Percentiles rank a stretch among this genome's conserved stretches.
phyloP scores from a whole-genome alignment of 1,140 invertebrate species.

The Procambarus clarkii region DNA sequence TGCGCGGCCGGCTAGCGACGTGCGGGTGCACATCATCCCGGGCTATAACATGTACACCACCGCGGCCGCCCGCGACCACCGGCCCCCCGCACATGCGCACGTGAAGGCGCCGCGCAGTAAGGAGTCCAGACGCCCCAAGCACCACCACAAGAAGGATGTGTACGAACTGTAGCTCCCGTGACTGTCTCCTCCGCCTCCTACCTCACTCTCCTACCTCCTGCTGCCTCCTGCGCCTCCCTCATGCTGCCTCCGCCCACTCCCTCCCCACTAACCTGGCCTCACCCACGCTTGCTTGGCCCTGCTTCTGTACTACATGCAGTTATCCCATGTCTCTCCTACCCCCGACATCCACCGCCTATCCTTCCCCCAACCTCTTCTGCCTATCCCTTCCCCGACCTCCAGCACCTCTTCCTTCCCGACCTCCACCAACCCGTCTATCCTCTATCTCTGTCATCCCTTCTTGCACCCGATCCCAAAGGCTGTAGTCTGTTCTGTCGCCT shows the following conservation, averaged over 20 bases:
- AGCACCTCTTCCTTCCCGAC: no score
- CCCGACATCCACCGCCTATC: not conserved
- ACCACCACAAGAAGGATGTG: slow-evolving; percentile 70
- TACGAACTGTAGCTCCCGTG: slow-evolving; percentile 60
- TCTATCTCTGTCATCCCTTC: not conserved
- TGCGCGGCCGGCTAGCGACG: slow-evolving; percentile 76
- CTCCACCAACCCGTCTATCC: not conserved
- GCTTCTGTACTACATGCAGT: not conserved
- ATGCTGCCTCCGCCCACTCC: not conserved
- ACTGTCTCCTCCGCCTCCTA: not conserved
- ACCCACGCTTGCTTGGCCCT: no score
- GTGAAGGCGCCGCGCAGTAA: slow-evolving; percentile 51
- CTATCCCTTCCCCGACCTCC: no score
- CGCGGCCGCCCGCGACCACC: slow-evolving; percentile 78
- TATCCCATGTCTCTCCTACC: not conserved
- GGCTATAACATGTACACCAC: slow-evolving; percentile 84
- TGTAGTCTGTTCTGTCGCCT: no score
- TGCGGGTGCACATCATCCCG: slow-evolving; percentile 87
- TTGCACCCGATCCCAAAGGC: no score
- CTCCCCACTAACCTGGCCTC: no score
- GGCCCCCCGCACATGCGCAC: slow-evolving; percentile 55
- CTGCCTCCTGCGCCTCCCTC: not conserved
- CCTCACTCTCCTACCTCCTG: not conserved
- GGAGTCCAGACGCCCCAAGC: slow-evolving; percentile 61
- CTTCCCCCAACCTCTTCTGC: no score